A percentile compares a stretch with the other conserved stretches of the same genome.
Conservation (phyloP, 2,888 invertebrate genomes). For the Meta bourneti region DNA sequence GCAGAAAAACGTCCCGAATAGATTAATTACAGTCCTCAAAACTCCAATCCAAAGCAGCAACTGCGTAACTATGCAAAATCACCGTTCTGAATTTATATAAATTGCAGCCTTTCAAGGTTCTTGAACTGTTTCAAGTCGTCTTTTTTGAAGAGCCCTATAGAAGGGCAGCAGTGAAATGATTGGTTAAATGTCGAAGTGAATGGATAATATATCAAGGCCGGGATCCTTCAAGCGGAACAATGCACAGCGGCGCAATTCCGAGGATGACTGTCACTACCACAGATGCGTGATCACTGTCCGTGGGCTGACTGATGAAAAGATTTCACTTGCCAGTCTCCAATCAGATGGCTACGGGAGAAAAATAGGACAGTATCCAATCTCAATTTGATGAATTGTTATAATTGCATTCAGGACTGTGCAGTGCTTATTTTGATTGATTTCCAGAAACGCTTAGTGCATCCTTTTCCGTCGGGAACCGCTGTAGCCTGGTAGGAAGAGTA, state of each 20-base stretch:
- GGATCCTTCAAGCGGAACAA: not conserved
- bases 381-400: not conserved
- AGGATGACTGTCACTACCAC: conserved; percentile 6
- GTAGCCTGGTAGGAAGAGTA: not conserved
- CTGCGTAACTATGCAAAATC: not conserved
- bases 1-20: not conserved
- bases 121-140: not conserved
- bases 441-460: not conserved
- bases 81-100: not conserved
- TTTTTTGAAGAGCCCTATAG: not conserved
- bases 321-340: conserved; percentile 19
- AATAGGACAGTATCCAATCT: not conserved
- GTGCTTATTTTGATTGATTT: not conserved
- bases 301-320: conserved; percentile 31
- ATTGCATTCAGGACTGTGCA: not conserved
- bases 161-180: not conserved
- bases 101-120: conserved; percentile 9
- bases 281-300: conserved; percentile 12
- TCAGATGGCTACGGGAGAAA: not conserved
- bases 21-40: not conserved
- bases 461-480: not conserved
- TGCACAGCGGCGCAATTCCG: not conserved
- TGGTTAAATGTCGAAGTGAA: conserved; percentile 22
- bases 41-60: not conserved
- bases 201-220: not conserved